Evolutionary conservation across 2,888 invertebrate genomes (phyloP).

Genomic region (Rhogogaster chlorosoma): DNA sequence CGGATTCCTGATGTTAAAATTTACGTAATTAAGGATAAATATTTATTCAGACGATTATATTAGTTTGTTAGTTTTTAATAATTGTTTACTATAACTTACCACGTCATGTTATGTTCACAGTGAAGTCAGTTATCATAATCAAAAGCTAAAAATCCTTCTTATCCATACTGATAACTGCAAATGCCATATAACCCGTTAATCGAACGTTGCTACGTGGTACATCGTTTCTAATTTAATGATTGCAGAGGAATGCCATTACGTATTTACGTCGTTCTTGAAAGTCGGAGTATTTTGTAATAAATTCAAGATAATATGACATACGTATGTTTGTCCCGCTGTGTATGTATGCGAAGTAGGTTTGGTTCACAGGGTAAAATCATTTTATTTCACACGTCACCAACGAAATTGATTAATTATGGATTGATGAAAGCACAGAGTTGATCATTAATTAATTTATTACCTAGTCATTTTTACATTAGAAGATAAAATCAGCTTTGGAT

Average conservation of each 20-base stretch:
- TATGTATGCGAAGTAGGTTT: neutral
- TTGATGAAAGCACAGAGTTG: neutral
- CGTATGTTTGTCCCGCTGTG: neutral
- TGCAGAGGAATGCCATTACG: conserved; percentile 21
- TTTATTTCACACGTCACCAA: neutral
- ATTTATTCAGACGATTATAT: neutral
- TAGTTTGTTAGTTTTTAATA: neutral
- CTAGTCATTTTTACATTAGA: neutral
- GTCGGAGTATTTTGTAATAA: neutral
- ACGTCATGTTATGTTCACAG: conserved; percentile 49
- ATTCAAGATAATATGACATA: conserved; percentile 5
- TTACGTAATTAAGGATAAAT: neutral
- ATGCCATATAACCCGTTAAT: neutral
- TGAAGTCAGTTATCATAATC: conserved; percentile 42
- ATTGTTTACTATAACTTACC: conserved; percentile 28
- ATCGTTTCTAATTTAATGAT: conserved; percentile 11
- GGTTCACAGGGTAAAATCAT: conserved; percentile 1
- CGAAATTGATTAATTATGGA: neutral
- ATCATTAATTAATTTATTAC: neutral
- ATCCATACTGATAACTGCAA: conserved; percentile 37
- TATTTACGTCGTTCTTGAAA: conserved; percentile 37
- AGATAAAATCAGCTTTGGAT: neutral
- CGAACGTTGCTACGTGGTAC: conserved; percentile 23
- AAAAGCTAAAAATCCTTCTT: conserved; percentile 13
- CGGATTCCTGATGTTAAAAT: conserved; percentile 70